Percentiles rank a stretch among this genome's conserved stretches.
Conservation (phyloP, 2,888 invertebrate species). For the Callimorpha dominula region DNA sequence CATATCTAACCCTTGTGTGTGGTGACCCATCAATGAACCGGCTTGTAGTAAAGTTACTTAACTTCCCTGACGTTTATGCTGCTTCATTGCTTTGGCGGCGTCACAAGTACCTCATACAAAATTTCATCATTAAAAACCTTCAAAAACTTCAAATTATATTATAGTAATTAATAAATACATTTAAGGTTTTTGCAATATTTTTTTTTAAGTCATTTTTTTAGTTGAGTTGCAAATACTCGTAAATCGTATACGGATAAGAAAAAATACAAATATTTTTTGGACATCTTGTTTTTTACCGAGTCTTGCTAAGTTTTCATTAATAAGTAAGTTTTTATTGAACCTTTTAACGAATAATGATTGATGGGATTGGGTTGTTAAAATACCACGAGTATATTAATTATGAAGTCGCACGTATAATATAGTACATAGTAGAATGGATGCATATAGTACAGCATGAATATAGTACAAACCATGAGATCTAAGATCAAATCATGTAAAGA, state of each 20-base stretch:
- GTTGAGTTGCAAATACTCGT: neutral
- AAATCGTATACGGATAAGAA: neutral
- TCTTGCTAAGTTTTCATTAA: neutral
- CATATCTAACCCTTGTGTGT: neutral
- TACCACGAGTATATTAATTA: neutral
- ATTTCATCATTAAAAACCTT: neutral
- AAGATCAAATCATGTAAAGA: no score
- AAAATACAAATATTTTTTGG: neutral
- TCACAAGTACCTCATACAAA: neutral
- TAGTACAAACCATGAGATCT: no score
- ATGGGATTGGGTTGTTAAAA: neutral
- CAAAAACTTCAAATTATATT: neutral
- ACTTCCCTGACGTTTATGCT: no score
- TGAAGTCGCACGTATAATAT: neutral
- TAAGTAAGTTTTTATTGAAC: neutral
- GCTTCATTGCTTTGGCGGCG: neutral
- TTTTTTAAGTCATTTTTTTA: neutral
- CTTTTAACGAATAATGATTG: neutral
- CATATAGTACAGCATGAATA: no score
- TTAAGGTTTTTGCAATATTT: neutral
- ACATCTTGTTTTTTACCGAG: neutral
- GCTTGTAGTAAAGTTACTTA: no score
- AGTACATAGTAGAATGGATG: no score
- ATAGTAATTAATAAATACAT: neutral
- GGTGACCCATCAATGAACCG: no score